Evolutionary conservation across 2,113 vertebrate species (phyloP).

Genomic region (Circaetus cinerascens): DNA sequence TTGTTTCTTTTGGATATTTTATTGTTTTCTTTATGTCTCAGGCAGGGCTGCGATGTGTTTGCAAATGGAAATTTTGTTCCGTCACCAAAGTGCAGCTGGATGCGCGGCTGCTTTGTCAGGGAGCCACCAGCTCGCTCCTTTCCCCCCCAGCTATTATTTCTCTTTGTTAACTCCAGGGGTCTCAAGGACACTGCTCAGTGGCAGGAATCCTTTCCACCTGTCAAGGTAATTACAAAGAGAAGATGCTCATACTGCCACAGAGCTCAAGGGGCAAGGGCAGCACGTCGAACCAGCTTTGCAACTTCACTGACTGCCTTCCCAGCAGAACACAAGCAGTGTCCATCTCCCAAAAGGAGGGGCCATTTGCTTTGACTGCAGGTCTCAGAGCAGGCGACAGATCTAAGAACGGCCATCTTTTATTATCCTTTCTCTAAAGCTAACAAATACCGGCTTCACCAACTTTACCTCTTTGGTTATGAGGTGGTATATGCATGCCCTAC

Average conservation of each 20-base stretch:
- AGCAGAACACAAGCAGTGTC: not conserved
- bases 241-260: not conserved
- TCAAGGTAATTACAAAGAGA: not conserved
- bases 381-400: not conserved
- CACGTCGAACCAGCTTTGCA: not conserved
- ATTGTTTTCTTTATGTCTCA: constrained; percentile 25
- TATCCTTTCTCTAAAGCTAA: not conserved
- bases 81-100: accelerated
- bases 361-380: accelerated
- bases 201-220: not conserved
- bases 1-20: constrained; percentile 26
- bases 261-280: not conserved
- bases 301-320: not conserved
- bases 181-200: not conserved
- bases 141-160: not conserved
- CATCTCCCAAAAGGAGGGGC: not conserved
- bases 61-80: not conserved
- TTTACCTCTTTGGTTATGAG: not conserved
- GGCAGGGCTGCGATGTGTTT: not conserved
- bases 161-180: not conserved
- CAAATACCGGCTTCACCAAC: accelerated
- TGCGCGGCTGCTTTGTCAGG: not conserved
- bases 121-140: accelerated
- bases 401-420: not conserved
- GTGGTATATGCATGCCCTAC: accelerated